A percentile compares a stretch with the other conserved stretches of the same genome.
Conservation (phyloP, 2,797 vertebrate species). For the Smutsia gigantea region DNA sequence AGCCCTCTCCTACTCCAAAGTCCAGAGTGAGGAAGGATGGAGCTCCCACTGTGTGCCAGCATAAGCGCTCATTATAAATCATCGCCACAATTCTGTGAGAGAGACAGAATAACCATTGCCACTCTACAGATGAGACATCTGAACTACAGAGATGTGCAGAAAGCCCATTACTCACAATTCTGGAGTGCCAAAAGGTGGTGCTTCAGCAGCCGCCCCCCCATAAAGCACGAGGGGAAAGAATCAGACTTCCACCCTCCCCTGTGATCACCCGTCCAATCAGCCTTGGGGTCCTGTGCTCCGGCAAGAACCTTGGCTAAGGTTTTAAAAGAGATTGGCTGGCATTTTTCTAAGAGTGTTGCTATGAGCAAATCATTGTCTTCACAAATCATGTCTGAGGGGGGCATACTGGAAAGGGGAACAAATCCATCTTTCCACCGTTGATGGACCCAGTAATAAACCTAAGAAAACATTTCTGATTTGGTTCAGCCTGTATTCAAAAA, state of each 20-base stretch:
- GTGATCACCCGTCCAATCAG: background rate
- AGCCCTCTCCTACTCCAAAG: background rate
- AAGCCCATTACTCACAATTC: background rate
- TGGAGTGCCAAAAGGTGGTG: fast-evolving
- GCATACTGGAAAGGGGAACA: background rate
- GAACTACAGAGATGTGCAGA: background rate
- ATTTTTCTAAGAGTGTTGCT: slow-evolving; percentile 5
- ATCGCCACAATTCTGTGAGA: fast-evolving
- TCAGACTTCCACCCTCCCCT: fast-evolving
- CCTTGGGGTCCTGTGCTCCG: background rate
- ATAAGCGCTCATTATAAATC: fast-evolving
- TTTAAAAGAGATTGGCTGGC: background rate
- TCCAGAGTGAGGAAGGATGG: background rate
- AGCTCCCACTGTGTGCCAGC: background rate
- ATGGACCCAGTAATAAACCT: slow-evolving; percentile 49
- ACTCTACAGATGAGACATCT: background rate
- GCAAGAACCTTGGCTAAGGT: background rate
- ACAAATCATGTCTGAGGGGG: slow-evolving; percentile 36
- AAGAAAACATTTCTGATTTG: slow-evolving; percentile 56
- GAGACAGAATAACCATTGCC: fast-evolving
- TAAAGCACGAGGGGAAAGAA: background rate
- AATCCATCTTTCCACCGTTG: background rate
- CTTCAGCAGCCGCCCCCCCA: fast-evolving
- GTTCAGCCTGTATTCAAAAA: slow-evolving; percentile 44
- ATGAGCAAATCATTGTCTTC: slow-evolving; percentile 12